Conservation (phyloP, 2,888 invertebrate species). For the Perizoma flavofasciatum region DNA sequence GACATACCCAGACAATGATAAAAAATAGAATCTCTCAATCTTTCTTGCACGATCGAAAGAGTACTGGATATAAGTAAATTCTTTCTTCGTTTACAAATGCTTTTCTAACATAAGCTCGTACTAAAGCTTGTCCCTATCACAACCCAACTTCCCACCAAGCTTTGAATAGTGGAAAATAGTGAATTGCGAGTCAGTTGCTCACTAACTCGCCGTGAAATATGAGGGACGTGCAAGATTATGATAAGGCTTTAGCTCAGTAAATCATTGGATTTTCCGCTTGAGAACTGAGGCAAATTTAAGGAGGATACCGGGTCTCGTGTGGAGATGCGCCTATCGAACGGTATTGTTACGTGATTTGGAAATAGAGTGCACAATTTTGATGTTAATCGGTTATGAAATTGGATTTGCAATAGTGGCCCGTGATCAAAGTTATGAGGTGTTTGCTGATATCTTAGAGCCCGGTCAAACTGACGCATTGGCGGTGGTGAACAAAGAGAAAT, state of each 20-base stretch:
- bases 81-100: background rate
- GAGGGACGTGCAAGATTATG: slow-evolving; percentile 81
- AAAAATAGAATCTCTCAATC: too few species aligned
- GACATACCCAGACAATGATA: too few species aligned
- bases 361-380: slow-evolving; percentile 40
- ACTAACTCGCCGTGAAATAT: slow-evolving; percentile 75
- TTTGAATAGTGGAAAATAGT: slow-evolving; percentile 67
- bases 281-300: slow-evolving; percentile 75
- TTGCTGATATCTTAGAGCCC: too few species aligned
- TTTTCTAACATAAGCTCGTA: slow-evolving; percentile 2
- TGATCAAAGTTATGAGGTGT: too few species aligned
- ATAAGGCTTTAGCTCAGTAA: slow-evolving; percentile 76
- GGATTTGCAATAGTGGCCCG: slow-evolving; percentile 4
- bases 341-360: slow-evolving; percentile 53
- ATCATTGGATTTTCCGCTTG: slow-evolving; percentile 78
- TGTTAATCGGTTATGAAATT: slow-evolving; percentile 30
- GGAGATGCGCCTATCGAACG: slow-evolving; percentile 44
- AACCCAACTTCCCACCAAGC: slow-evolving; percentile 36
- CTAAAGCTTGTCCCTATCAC: slow-evolving; percentile 15
- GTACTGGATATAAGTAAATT: background rate
- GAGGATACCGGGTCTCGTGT: slow-evolving; percentile 49
- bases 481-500: too few species aligned
- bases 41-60: too few species aligned
- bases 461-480: too few species aligned
- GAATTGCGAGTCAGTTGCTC: slow-evolving; percentile 37